phyloP scores from a whole-genome alignment of 23 tunicate genomes.

The Corella eumyota region DNA sequence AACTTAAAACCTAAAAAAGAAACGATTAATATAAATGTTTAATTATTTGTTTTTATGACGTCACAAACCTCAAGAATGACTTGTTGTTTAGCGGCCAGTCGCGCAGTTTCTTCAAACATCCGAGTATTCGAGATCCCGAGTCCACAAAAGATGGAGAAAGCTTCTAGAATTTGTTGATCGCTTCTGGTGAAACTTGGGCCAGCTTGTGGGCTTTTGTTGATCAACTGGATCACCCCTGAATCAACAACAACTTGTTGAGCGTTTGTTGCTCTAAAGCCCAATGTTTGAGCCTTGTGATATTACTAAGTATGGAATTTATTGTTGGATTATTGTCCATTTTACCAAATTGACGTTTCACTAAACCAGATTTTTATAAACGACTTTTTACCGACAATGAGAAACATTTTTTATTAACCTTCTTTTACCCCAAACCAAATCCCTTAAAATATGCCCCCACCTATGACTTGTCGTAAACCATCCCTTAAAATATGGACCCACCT shows the following conservation, averaged over 20 bases:
- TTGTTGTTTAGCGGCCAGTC: conserved; percentile 70
- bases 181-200: conserved; percentile 59
- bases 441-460: too few species aligned
- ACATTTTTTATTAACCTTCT: too few species aligned
- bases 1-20: conserved; percentile 59
- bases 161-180: conserved; percentile 79
- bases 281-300: not conserved
- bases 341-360: too few species aligned
- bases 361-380: too few species aligned
- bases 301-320: too few species aligned
- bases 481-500: too few species aligned
- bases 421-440: too few species aligned
- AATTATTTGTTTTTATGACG: not conserved
- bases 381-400: too few species aligned
- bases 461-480: too few species aligned
- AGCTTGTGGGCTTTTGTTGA: conserved; percentile 43
- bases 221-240: conserved; percentile 81
- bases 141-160: conserved; percentile 91
- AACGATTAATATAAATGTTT: not conserved
- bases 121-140: conserved; percentile 79
- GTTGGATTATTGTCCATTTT: too few species aligned
- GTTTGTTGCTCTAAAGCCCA: not conserved
- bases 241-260: too few species aligned
- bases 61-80: conserved; percentile 68
- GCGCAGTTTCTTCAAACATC: conserved; percentile 71